Percentiles rank a stretch among this genome's conserved stretches.
These are phyloP conservation scores for Plutella xylostella DNA, from an alignment of 2,888 invertebrate species.

Conservation along the genomic window DNA sequence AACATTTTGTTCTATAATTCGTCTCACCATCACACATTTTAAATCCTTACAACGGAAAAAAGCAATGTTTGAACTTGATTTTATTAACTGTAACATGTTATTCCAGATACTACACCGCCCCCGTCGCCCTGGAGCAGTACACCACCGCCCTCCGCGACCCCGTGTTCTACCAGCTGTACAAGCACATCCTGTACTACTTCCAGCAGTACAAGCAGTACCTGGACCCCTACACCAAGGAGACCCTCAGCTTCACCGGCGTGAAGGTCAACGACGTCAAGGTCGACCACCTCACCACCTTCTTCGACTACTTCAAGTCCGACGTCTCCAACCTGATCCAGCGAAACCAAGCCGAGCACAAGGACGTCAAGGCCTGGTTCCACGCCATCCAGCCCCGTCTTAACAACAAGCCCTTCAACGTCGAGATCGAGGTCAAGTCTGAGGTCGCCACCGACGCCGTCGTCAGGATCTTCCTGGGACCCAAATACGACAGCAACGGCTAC, in stretches of 20 bases:
- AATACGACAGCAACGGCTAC: conserved; percentile 64
- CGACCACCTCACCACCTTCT: conserved; percentile 69
- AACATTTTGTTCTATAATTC: too few relatives aligned
- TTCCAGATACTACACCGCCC: conserved; percentile 2
- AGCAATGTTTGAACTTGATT: too few relatives aligned
- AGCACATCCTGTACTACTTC: conserved; percentile 56
- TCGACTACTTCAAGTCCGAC: conserved; percentile 60
- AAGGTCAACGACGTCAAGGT: conserved; percentile 62
- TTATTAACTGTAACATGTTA: too few relatives aligned
- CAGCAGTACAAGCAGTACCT: conserved; percentile 61
- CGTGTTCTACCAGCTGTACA: conserved; percentile 71
- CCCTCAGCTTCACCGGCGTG: conserved; percentile 60
- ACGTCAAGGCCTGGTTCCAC: conserved; percentile 31
- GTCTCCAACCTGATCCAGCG: conserved; percentile 46
- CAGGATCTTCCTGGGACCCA: conserved; percentile 71
- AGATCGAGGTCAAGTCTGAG: conserved; percentile 48
- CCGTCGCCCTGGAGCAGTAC: conserved; percentile 53
- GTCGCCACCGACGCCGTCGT: conserved; percentile 57
- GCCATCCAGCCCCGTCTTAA: conserved; percentile 61
- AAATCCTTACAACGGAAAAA: too few relatives aligned
- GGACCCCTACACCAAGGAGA: conserved; percentile 59
- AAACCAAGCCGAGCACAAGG: conserved; percentile 28
- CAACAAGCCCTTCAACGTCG: conserved; percentile 63
- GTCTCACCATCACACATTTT: too few relatives aligned
- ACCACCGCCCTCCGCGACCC: conserved; percentile 72